Conservation (phyloP, 2,888 invertebrate genomes). For the Apomyelois bistriatella region DNA sequence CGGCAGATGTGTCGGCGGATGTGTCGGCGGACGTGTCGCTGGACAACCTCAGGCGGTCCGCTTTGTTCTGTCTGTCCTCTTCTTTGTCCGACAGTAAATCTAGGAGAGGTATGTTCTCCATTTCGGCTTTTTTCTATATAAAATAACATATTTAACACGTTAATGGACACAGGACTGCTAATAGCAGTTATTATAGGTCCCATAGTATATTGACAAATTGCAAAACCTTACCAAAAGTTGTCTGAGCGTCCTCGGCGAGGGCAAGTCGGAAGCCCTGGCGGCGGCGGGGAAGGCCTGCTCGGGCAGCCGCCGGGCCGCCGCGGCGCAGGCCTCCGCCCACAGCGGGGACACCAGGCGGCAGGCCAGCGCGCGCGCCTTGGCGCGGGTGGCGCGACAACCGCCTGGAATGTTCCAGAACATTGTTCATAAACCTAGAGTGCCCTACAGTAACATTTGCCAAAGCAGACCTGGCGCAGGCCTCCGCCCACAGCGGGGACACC, state of each 20-base stretch:
- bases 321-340: conserved; percentile 70
- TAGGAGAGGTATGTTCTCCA: conserved; percentile 52
- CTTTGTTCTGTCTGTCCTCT: conserved; percentile 31
- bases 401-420: conserved; percentile 29
- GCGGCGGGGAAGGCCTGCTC: conserved; percentile 58
- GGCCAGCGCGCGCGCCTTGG: conserved; percentile 51
- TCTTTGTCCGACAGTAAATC: conserved; percentile 41
- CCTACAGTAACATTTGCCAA: no score
- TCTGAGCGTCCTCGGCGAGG: conserved; percentile 53
- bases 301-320: conserved; percentile 37
- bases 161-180: no score
- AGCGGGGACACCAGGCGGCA: conserved; percentile 59
- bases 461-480: conserved; percentile 66
- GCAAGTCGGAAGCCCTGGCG: conserved; percentile 55
- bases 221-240: conserved; percentile 53
- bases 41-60: conserved; percentile 45
- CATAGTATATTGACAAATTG: no score
- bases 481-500: conserved; percentile 70
- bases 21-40: conserved; percentile 44
- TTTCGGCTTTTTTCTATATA: conserved; percentile 60
- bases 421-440: no score
- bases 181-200: no score
- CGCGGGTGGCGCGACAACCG: conserved; percentile 47
- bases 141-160: neutral
- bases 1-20: conserved; percentile 36